Evolutionary conservation across 2,113 vertebrate genomes (phyloP).

Genomic region (Cynoglossus semilaevis): DNA sequence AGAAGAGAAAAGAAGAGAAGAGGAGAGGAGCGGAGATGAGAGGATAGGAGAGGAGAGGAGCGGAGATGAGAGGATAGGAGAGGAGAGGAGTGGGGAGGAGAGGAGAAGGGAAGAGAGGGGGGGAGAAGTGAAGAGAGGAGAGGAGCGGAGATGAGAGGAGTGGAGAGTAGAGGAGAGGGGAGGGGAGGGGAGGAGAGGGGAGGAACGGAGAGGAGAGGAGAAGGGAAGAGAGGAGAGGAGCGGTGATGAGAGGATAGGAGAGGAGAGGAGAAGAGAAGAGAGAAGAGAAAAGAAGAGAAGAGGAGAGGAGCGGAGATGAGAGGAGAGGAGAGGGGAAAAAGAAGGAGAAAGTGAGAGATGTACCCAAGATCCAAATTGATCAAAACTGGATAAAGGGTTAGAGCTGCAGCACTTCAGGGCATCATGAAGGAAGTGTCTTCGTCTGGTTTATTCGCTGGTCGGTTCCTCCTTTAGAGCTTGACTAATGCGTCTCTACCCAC

Average conservation of each 20-base stretch:
- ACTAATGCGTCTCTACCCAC: conserved; percentile 17
- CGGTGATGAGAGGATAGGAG: too few species aligned
- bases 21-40: neutral
- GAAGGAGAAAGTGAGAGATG: neutral
- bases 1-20: too few species aligned
- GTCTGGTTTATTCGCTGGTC: conserved; percentile 21
- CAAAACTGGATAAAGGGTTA: neutral
- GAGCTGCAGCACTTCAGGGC: neutral
- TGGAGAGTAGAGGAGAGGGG: neutral
- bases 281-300: too few species aligned
- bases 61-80: too few species aligned
- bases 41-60: neutral
- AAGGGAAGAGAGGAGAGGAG: too few species aligned
- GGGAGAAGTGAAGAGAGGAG: too few species aligned
- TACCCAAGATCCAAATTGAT: conserved; percentile 13
- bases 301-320: neutral
- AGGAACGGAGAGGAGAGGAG: neutral
- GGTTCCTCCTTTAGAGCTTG: conserved; percentile 6
- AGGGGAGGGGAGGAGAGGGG: too few species aligned
- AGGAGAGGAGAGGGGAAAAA: too few species aligned
- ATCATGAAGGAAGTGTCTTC: conserved; percentile 1
- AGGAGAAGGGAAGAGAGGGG: too few species aligned
- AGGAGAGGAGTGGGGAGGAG: neutral
- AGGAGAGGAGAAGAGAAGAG: neutral
- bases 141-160: neutral